Evolutionary conservation across 2,888 invertebrate species (phyloP), one percentile per base, ranked within the genome.

Genomic region (Eucriotettix oculatus): DNA sequence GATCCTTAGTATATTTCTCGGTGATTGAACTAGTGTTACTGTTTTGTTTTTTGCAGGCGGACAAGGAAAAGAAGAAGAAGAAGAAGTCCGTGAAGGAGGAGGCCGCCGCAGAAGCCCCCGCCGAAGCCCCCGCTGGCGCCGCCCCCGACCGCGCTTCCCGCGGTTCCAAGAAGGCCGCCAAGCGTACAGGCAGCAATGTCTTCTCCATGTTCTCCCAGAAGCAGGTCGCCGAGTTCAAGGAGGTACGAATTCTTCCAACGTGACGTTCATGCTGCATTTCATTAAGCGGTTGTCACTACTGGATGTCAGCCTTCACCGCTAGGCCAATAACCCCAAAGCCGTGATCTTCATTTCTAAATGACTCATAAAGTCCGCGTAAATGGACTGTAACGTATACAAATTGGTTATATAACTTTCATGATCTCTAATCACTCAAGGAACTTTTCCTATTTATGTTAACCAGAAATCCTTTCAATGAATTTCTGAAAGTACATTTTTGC

Each of bases 161-260:
- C 68, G 87, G 90, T 69, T 89, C 88, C 75, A 82, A 82, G 69
- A 85, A 84, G 74, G 80, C 79, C 63, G 87, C 87, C 70, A 92
- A 92, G 78, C 85, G 91, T 74, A 84, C 89, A 73, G 93, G 93
- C 70, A 92, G 92, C 80, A 93, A 91, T 79, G 93, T 94, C 75
- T 94, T 94, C 84, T 92, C 93, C 73, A 92, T 93, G 88, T 94
- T 95, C 86, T 86, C 92, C 70, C 93, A 93, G 80, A 87, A 87
- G 78, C 93, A 94, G 81, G 90, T 94, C 72, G 90, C 92, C 71
- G 94, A 94, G 78, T 94, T 94, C 84, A 94, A 94, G 79, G 92
- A 92, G 82, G 89, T 89, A 70, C 29, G 2, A 29, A 5, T 29
- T 29, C 29, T 29, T 29, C 29, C 29, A 29, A 5, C 29, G 29